Conservation (phyloP, 2,113 vertebrate species). For the Paratilapia polleni region DNA sequence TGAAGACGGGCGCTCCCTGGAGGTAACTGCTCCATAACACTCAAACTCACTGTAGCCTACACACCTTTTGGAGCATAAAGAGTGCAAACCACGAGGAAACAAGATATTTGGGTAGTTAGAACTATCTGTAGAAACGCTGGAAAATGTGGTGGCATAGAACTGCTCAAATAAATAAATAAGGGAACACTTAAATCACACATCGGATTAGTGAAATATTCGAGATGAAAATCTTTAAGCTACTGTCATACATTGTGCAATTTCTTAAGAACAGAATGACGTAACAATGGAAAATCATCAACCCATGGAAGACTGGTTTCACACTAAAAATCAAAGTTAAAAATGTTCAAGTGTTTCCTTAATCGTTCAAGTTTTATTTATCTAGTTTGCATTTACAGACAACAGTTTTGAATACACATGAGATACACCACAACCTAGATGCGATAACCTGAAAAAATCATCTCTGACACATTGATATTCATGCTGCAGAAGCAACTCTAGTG, state of each 20-base stretch:
- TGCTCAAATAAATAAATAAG: too few relatives aligned
- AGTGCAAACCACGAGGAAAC: not conserved
- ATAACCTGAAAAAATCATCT: not conserved
- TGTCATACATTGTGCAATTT: too few relatives aligned
- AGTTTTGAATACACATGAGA: not conserved
- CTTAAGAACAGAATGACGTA: not conserved
- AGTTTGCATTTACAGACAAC: not conserved
- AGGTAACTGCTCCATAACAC: conserved; percentile 37
- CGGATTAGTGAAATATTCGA: too few relatives aligned
- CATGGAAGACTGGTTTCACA: not conserved
- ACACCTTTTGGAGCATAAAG: not conserved
- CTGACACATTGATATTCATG: not conserved
- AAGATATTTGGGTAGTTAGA: not conserved
- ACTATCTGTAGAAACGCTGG: too few relatives aligned
- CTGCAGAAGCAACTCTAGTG: not conserved
- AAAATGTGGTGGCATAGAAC: too few relatives aligned
- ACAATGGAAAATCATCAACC: not conserved
- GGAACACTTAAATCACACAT: too few relatives aligned
- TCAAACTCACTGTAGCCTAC: not conserved
- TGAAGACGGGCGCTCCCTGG: conserved; percentile 67
- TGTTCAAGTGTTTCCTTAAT: too few relatives aligned
- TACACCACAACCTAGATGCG: not conserved
- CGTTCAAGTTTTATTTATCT: too few relatives aligned
- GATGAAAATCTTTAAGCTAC: too few relatives aligned
- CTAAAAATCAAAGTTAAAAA: too few relatives aligned